Percentiles rank a stretch among this genome's conserved stretches.
phyloP scores from a whole-genome alignment of 2,888 invertebrate species.

The Elmis aenea region DNA sequence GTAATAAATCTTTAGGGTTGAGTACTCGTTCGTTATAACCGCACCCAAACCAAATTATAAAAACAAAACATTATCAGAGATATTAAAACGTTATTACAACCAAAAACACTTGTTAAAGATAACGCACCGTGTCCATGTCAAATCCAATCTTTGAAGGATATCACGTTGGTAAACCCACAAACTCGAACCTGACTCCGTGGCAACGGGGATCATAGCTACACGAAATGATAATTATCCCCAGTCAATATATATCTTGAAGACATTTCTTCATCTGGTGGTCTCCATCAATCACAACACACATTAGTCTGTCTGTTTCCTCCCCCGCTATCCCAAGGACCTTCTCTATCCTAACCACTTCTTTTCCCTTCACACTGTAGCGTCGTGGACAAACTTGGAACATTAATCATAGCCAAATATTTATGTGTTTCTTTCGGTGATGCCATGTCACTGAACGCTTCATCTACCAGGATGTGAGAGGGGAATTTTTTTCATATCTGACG shows the following conservation, averaged over 20 bases:
- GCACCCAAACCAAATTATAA: background rate
- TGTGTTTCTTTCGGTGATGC: constrained; percentile 31
- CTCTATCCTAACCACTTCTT: constrained; percentile 21
- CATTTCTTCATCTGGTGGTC: constrained; percentile 47
- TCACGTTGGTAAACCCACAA: constrained; percentile 11
- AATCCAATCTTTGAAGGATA: constrained; percentile 26
- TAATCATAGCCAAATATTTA: constrained; percentile 40
- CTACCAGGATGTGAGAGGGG: too few species aligned
- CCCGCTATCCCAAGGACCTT: constrained; percentile 17
- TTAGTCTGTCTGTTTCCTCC: constrained; percentile 37
- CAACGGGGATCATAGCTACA: constrained; percentile 23
- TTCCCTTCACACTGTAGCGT: constrained; percentile 26
- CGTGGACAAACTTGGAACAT: constrained; percentile 36
- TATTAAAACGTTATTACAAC: constrained; percentile 17
- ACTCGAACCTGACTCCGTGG: constrained; percentile 15
- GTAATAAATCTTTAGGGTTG: too few species aligned
- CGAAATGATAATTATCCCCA: constrained; percentile 42
- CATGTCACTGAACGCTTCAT: constrained; percentile 29
- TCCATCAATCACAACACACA: constrained; percentile 45
- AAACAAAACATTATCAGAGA: constrained; percentile 13
- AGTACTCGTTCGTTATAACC: too few species aligned
- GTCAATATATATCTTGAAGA: constrained; percentile 44
- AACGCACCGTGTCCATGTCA: constrained; percentile 29
- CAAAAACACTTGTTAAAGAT: constrained; percentile 24
- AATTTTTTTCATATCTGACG: too few species aligned